A percentile compares a stretch with the other conserved stretches of the same genome.
Conservation (phyloP, 2,797 vertebrate genomes). For the Periophthalmus magnuspinnatus region DNA sequence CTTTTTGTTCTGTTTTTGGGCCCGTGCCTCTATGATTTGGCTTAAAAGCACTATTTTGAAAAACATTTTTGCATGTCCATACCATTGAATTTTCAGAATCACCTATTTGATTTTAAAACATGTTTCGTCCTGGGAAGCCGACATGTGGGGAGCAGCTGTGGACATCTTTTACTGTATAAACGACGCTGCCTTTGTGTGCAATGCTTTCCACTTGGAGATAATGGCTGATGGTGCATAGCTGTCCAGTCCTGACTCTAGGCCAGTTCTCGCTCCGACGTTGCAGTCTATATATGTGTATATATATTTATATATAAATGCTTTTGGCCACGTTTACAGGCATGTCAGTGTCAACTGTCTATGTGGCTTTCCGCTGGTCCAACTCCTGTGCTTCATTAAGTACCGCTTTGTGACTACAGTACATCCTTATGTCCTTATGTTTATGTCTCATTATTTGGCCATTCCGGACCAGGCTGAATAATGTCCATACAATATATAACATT, state of each 20-base stretch:
- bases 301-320: slow-evolving; percentile 5
- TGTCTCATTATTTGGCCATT: slow-evolving; percentile 2
- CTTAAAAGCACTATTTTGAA: slow-evolving; percentile 50
- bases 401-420: slow-evolving; percentile 34
- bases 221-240: slow-evolving; percentile 3
- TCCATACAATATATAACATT: background rate
- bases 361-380: slow-evolving; percentile 24
- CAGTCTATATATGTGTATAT: background rate
- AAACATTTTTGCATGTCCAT: slow-evolving; percentile 81
- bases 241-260: slow-evolving; percentile 15
- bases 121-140: slow-evolving; percentile 49
- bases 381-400: slow-evolving; percentile 17
- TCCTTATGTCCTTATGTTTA: slow-evolving; percentile 2
- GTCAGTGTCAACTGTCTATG: slow-evolving; percentile 49
- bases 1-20: slow-evolving; percentile 70
- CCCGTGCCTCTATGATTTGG: slow-evolving; percentile 75
- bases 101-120: slow-evolving; percentile 40
- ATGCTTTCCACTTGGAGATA: slow-evolving; percentile 6
- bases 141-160: slow-evolving; percentile 61
- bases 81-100: slow-evolving; percentile 75
- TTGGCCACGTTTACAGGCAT: slow-evolving; percentile 31
- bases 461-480: background rate
- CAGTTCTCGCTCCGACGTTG: background rate
- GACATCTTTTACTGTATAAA: slow-evolving; percentile 42
- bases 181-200: slow-evolving; percentile 27